Percentiles rank a stretch among this genome's conserved stretches.
Evolutionary conservation across 1,140 invertebrate species (phyloP).

Genomic region (Polypedilum pembai): DNA sequence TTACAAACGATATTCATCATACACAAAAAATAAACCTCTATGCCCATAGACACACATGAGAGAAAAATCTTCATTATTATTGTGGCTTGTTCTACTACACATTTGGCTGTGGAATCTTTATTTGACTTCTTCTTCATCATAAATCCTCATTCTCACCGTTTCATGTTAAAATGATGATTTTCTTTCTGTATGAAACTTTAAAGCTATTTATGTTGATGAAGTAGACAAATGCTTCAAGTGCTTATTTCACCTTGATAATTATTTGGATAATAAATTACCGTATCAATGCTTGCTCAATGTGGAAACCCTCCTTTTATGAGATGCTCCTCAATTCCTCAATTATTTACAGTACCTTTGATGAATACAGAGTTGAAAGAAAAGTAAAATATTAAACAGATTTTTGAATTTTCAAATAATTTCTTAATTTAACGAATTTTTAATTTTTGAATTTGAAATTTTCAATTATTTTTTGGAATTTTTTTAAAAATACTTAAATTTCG

Average conservation of each 20-base stretch:
- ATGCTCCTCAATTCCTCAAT: not conserved
- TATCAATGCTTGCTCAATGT: constrained; percentile 5
- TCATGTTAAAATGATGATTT: not conserved
- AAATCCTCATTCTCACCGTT: constrained; percentile 3
- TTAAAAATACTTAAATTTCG: too few relatives aligned
- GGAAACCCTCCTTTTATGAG: constrained; percentile 20
- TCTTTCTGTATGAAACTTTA: not conserved
- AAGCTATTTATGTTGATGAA: not conserved
- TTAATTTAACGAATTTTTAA: not conserved
- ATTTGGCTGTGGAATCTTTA: not conserved
- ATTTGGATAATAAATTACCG: constrained; percentile 27
- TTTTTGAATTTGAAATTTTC: too few relatives aligned
- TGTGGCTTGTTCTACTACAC: constrained; percentile 16
- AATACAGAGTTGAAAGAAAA: not conserved
- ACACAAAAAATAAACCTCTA: not conserved
- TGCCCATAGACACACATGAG: not conserved
- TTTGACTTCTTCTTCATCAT: not conserved
- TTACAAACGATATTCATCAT: constrained; percentile 21
- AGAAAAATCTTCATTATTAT: constrained; percentile 25
- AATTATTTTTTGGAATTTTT: too few relatives aligned
- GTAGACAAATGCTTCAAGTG: constrained; percentile 5
- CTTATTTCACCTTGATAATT: not conserved
- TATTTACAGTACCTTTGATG: not conserved
- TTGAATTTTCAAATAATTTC: too few relatives aligned
- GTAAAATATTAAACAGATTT: too few relatives aligned